Evolutionary conservation across 2,888 invertebrate species (phyloP), one percentile per base, ranked within the genome.

Genomic region (Papilio elwesi): DNA sequence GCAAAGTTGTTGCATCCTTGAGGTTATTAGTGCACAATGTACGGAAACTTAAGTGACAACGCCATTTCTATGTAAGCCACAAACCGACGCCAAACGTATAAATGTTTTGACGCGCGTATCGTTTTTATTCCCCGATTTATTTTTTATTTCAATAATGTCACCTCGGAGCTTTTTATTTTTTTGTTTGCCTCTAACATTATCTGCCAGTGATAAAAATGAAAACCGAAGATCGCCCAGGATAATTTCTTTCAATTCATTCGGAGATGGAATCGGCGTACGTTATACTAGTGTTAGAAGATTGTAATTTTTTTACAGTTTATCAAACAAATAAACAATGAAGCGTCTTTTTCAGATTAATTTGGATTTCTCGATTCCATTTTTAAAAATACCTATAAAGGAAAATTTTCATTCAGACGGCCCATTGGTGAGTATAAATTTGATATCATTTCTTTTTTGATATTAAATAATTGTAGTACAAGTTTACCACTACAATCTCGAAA

Each of bases 341-440:
- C 15, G 12, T 65, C 65, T 62, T 76, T 88, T 92, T 49, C 85
- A 96, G 96, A 89, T 96, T 52, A 95, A 95, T 76, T 87, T 96
- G 82, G 95, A 96, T 53, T 95, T 96, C 75, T 91, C 94, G 0
- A 94, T 96, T 47, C 96, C 96, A 0, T 96, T 96, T 77, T 80
- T 96, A 36, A 91, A 94, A n/a, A 95, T 96, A 78, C 96, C 96
- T 0, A 87, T 96, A 7, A 94, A 94, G 77, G 94, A 93, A 76
- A 90, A 94, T 0, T 81, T 88, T 0, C 87, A 91, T 0, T 81
- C 78, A 74, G 85, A 84, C 85, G 86, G 38, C 11, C 78, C 78
- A 49, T 65, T 79, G 68, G 83, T 84, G 77, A 78, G 77, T 78
- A 52, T 13, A 8, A 48, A 38, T 53, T 38, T 65, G 16, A 51